These are phyloP conservation scores for Origma solitaria DNA, from an alignment of 2,113 vertebrate genomes.

Conservation along the genomic window DNA sequence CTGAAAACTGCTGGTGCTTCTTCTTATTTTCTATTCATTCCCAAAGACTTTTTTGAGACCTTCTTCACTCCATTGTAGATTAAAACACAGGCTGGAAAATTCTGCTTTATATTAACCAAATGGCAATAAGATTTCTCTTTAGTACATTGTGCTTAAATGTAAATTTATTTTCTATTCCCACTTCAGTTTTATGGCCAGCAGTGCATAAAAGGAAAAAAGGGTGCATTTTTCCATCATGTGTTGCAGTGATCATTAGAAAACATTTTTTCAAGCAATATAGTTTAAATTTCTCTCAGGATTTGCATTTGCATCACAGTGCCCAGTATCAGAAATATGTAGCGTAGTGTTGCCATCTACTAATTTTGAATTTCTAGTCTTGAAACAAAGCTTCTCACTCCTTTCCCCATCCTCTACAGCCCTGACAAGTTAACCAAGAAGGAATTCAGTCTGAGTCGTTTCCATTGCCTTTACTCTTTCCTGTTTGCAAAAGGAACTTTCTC, in stretches of 20 bases:
- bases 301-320: not conserved
- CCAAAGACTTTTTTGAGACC: not conserved
- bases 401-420: not conserved
- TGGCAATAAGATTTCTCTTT: not conserved
- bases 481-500: not conserved
- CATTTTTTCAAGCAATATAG: not conserved
- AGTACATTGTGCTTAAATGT: not conserved
- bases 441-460: not conserved
- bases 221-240: not conserved
- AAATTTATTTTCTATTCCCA: not conserved
- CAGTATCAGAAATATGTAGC: not conserved
- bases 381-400: not conserved
- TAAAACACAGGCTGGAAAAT: not conserved
- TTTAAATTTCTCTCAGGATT: not conserved
- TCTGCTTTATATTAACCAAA: not conserved
- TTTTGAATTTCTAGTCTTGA: not conserved
- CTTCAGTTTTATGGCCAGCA: not conserved
- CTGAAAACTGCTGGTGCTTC: not conserved
- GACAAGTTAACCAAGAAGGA: not conserved
- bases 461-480: not conserved
- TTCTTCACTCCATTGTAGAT: not conserved
- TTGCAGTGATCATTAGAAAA: not conserved
- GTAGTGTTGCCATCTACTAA: not conserved
- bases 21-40: not conserved
- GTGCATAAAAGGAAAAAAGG: not conserved